A percentile compares a stretch with the other conserved stretches of the same genome.
These are phyloP conservation scores for Balaenoptera acutorostrata DNA, from an alignment of 2,113 vertebrate species.

Conservation along the genomic window DNA sequence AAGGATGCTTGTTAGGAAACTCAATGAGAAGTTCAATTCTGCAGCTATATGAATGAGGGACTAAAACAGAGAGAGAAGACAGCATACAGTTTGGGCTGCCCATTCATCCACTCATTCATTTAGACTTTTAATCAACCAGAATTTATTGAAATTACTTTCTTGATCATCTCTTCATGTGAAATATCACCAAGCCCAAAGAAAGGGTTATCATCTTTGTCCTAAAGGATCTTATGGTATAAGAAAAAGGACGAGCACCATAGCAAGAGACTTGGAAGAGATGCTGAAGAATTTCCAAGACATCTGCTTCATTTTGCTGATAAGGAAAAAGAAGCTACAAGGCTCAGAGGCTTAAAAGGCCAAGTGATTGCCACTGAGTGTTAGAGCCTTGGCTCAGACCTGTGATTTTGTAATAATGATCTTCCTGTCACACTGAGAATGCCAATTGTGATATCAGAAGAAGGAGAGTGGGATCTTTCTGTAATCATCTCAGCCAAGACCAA, in stretches of 20 bases:
- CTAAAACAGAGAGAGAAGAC: neutral
- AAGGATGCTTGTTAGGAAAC: neutral
- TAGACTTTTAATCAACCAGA: neutral
- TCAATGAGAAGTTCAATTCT: neutral
- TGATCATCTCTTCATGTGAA: neutral
- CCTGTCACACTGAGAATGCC: neutral
- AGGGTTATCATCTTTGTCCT: neutral
- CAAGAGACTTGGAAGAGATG: neutral
- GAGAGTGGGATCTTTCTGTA: neutral
- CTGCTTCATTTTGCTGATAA: neutral
- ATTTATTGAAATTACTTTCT: neutral
- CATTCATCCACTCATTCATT: neutral
- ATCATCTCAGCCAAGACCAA: neutral
- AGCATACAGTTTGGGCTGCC: neutral
- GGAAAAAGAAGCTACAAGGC: neutral
- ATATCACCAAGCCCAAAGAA: neutral
- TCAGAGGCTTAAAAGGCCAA: neutral
- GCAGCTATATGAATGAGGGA: neutral
- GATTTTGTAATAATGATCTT: neutral
- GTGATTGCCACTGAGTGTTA: neutral
- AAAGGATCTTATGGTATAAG: neutral
- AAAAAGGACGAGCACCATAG: neutral
- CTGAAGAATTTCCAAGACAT: neutral
- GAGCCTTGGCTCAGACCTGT: neutral
- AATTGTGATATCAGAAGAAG: neutral